A percentile compares a stretch with the other conserved stretches of the same genome.
phyloP scores from a whole-genome alignment of 2,113 vertebrate species.

The Halichoeres trimaculatus region DNA sequence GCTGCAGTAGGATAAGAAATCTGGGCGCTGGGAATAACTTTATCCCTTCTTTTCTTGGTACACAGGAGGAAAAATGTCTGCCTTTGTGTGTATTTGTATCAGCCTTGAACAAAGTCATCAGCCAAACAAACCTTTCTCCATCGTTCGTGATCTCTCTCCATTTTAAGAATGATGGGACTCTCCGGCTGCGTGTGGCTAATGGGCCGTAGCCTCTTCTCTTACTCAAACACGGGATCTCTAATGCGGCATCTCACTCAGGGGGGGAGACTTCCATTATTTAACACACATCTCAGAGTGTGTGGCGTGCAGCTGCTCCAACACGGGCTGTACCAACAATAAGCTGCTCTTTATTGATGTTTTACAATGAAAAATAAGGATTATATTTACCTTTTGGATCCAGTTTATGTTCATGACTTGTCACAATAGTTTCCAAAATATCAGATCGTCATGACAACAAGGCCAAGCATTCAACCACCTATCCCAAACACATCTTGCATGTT shows the following conservation, averaged over 20 bases:
- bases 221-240: slow-evolving; percentile 51
- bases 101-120: slow-evolving; percentile 14
- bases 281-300: slow-evolving; percentile 20
- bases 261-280: slow-evolving; percentile 62
- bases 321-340: slow-evolving; percentile 1
- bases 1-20: slow-evolving; percentile 21
- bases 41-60: not conserved
- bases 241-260: slow-evolving; percentile 57
- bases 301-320: not conserved
- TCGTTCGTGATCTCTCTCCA: not conserved
- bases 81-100: not conserved
- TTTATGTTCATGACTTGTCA: not conserved
- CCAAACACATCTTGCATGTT: not conserved
- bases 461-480: not conserved
- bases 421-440: not conserved
- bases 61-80: slow-evolving; percentile 1
- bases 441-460: not conserved
- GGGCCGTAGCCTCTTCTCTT: slow-evolving; percentile 50
- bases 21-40: not conserved
- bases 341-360: not conserved
- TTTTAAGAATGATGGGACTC: slow-evolving; percentile 14
- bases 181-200: slow-evolving; percentile 54
- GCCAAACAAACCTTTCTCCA: not conserved
- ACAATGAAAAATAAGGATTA: not conserved
- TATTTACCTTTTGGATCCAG: too few species aligned